Evolutionary conservation across 2,888 invertebrate species (phyloP).

Genomic region (Idaea straminata): DNA sequence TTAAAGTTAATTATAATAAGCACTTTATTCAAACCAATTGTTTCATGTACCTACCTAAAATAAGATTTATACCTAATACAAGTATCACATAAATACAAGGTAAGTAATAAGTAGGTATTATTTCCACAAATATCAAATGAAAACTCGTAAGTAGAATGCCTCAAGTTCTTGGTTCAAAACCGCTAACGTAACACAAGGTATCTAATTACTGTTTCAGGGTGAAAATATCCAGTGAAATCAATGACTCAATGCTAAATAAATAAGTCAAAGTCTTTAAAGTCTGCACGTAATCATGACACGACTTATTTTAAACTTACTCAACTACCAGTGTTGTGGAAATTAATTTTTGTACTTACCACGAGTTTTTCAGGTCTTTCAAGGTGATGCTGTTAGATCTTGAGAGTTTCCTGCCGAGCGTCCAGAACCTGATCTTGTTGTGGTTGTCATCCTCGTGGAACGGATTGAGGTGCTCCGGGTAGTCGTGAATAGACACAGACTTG

Average conservation of each 20-base stretch:
- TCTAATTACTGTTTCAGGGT: conserved; percentile 39
- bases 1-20: too few relatives aligned
- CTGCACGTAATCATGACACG: conserved; percentile 1
- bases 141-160: conserved; percentile 4
- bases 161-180: conserved; percentile 19
- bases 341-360: conserved; percentile 71
- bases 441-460: conserved; percentile 86
- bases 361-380: conserved; percentile 77
- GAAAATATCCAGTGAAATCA: conserved; percentile 35
- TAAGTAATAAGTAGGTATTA: neutral
- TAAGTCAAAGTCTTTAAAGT: neutral
- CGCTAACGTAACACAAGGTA: conserved; percentile 31
- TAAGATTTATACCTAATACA: neutral
- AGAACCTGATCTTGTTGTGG: conserved; percentile 82
- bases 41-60: too few relatives aligned
- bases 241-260: conserved; percentile 27
- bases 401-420: conserved; percentile 79
- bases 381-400: conserved; percentile 82
- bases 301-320: conserved; percentile 6
- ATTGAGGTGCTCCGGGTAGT: conserved; percentile 89
- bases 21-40: too few relatives aligned
- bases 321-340: conserved; percentile 17
- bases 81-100: neutral
- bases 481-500: conserved; percentile 80
- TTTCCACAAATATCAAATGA: too few relatives aligned